A percentile compares a stretch with the other conserved stretches of the same genome.
Evolutionary conservation across 2,797 vertebrate species (phyloP).

Genomic region (Alfaro cultratus): DNA sequence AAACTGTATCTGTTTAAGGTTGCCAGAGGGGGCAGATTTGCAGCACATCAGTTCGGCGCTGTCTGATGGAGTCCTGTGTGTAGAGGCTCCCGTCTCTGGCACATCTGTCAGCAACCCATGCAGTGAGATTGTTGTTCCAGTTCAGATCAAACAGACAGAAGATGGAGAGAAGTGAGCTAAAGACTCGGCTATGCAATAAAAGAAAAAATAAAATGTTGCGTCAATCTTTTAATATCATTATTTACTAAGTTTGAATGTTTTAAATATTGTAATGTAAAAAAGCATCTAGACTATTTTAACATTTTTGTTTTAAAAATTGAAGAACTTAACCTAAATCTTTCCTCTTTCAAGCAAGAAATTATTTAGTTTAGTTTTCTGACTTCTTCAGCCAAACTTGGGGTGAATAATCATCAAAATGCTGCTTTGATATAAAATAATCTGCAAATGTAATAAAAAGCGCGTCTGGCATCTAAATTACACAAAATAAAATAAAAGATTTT

Average conservation of each 20-base stretch:
- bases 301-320: constrained; percentile 4
- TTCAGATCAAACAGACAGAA: constrained; percentile 70
- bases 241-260: constrained; percentile 19
- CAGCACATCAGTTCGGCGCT: constrained; percentile 76
- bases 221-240: constrained; percentile 10
- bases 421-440: constrained; percentile 1
- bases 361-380: background rate
- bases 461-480: constrained; percentile 6
- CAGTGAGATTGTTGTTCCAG: constrained; percentile 74
- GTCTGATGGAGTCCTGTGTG: constrained; percentile 75
- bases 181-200: constrained; percentile 1
- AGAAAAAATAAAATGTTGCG: background rate
- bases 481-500: background rate
- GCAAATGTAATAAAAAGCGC: constrained; percentile 13
- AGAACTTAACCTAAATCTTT: background rate
- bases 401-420: constrained; percentile 10
- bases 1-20: constrained; percentile 56
- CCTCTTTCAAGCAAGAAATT: constrained; percentile 6
- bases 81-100: constrained; percentile 73
- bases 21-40: constrained; percentile 77
- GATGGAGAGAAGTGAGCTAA: constrained; percentile 51
- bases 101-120: constrained; percentile 27
- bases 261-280: constrained; percentile 3
- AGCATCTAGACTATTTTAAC: background rate
- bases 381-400: constrained; percentile 6